phyloP scores from a whole-genome alignment of 2,888 invertebrate genomes.

The Meteorus cinctellus region DNA sequence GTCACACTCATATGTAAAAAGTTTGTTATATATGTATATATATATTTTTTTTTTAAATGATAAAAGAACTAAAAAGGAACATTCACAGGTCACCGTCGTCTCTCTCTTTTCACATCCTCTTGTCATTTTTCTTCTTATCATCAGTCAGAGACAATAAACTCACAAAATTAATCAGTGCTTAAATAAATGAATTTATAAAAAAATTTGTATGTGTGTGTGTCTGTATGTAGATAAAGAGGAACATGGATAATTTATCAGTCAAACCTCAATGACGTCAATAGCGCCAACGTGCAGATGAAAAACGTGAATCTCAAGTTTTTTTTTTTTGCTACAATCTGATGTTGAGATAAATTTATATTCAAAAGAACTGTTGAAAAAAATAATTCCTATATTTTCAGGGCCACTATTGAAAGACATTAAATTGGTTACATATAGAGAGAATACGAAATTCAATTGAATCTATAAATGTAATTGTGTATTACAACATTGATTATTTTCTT shows the following conservation, averaged over 20 bases:
- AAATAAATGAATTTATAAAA: slow-evolving; percentile 2
- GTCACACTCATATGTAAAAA: neutral
- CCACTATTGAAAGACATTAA: neutral
- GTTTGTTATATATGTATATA: no score
- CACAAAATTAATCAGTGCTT: slow-evolving; percentile 35
- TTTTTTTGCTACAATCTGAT: neutral
- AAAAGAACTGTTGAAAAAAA: neutral
- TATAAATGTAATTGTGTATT: neutral
- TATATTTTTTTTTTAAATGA: neutral
- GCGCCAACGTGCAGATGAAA: slow-evolving; percentile 1
- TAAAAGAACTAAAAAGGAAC: neutral
- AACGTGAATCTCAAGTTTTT: neutral
- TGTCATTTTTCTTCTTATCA: neutral
- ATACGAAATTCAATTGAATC: neutral
- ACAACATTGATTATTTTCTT: neutral
- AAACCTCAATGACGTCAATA: slow-evolving; percentile 39
- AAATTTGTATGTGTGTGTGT: neutral
- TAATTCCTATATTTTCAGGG: neutral
- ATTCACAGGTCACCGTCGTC: neutral
- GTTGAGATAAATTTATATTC: slow-evolving; percentile 7
- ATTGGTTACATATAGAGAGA: neutral
- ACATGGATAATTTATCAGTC: slow-evolving; percentile 36
- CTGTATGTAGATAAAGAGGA: slow-evolving; percentile 30
- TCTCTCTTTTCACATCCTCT: neutral
- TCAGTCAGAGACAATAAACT: slow-evolving; percentile 14